Evolutionary conservation across 1,140 invertebrate species (phyloP), one percentile per base, ranked within the genome.

Genomic region (Sesamia nonagrioides): DNA sequence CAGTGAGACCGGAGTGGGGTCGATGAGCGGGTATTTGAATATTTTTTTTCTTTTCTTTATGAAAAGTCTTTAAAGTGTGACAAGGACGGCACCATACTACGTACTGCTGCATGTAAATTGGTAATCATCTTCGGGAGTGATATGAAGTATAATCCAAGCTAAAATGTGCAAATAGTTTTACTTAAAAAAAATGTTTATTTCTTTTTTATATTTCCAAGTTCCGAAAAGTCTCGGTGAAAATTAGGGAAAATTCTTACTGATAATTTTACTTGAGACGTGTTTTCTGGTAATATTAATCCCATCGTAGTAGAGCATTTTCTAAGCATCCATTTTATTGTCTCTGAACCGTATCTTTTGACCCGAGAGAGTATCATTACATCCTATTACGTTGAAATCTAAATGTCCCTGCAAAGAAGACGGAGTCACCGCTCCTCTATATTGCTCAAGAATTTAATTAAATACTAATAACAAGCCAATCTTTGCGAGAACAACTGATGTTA

Each of bases 371-470:
- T 82, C 75, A 82, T 80, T 82, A 80, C 69, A 73, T 63, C 58
- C 81, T 77, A 83, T 84, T 86, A 83, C 80, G 50, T 56, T 63
- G 79, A 61, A 81, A 84, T 82, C 82, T 66, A 77, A 81, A 86
- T 82, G 77, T 40, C 66, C 11, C 63, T 76, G 40, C 68, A 78
- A 80, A 61, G 68, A 48, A 84, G 61, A 77, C 61, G 40, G 9
- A 77, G 50, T 76, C 40, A 33, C 48, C 54, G 52, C 33, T 71
- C 37, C 33, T 33, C 17, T 63, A 61, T 33, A 81, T 60, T 45
- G 69, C 74, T 68, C 52, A 80, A 81, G 77, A 78, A 78, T 78
- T 83, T 78, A 74, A 78, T 78, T 78, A 78, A 78, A 75, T 56
- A 82, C 52, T 71, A 80, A 78, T 78, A 83, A 83, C 48, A 56